Evolutionary conservation across 2,888 invertebrate species (phyloP).

Genomic region (Parthenolecanium corni): DNA sequence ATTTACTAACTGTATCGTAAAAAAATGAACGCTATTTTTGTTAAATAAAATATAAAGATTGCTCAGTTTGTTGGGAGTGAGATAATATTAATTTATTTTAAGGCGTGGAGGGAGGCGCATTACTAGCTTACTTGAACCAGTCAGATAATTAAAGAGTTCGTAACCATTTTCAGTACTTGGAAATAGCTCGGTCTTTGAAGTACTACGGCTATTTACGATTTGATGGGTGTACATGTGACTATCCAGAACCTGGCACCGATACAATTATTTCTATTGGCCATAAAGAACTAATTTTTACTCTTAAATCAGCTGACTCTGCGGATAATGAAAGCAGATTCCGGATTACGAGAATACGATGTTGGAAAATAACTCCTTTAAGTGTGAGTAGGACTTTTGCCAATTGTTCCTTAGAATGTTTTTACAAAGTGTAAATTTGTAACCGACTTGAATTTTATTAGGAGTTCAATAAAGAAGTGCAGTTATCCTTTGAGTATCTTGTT

Average conservation of each 20-base stretch:
- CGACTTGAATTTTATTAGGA: background rate
- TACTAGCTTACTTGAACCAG: too few species aligned
- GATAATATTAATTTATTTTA: too few species aligned
- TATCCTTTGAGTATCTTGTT: slow-evolving; percentile 91
- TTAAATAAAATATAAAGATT: too few species aligned
- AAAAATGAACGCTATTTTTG: too few species aligned
- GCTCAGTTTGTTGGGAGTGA: too few species aligned
- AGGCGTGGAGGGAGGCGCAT: too few species aligned
- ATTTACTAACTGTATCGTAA: too few species aligned
- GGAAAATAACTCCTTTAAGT: slow-evolving; percentile 82
- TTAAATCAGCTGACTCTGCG: slow-evolving; percentile 46
- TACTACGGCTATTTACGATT: slow-evolving; percentile 84
- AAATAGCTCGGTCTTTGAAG: slow-evolving; percentile 67
- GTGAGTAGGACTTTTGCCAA: too few species aligned
- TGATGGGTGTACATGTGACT: slow-evolving; percentile 61
- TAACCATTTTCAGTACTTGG: slow-evolving; percentile 61
- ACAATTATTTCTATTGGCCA: slow-evolving; percentile 73
- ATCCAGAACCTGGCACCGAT: slow-evolving; percentile 54
- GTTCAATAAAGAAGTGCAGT: slow-evolving; percentile 46
- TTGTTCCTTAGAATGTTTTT: background rate
- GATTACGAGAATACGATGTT: slow-evolving; percentile 83
- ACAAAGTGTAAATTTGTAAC: background rate
- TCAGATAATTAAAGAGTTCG: too few species aligned
- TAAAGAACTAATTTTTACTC: slow-evolving; percentile 66
- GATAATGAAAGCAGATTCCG: slow-evolving; percentile 77